These are phyloP conservation scores for Entomobrya multifasciata DNA, from an alignment of 2,888 invertebrate species.

Conservation along the genomic window DNA sequence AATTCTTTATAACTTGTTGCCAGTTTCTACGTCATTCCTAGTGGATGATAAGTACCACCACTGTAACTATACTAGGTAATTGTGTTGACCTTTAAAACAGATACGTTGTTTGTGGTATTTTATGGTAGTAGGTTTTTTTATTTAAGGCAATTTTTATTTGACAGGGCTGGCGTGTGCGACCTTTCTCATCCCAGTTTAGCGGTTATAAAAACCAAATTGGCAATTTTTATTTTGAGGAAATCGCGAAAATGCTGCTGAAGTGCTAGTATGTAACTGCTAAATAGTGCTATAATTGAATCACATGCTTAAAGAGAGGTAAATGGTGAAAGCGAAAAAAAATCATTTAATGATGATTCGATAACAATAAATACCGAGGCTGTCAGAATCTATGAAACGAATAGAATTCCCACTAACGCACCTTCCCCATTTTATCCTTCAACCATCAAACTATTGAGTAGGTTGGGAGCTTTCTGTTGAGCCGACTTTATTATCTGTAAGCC, in stretches of 20 bases:
- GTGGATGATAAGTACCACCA: too few relatives aligned
- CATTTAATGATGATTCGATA: background rate
- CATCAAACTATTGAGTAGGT: conserved; percentile 6
- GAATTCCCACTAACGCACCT: too few relatives aligned
- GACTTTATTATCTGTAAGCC: background rate
- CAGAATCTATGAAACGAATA: background rate
- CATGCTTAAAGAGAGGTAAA: conserved; percentile 6
- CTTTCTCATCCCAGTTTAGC: background rate
- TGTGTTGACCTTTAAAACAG: conserved; percentile 3
- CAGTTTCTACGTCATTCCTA: conserved; percentile 1
- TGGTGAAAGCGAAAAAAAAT: background rate
- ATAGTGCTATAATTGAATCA: conserved; percentile 29
- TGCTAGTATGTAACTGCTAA: background rate
- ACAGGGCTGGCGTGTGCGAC: background rate
- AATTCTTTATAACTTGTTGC: conserved; percentile 27
- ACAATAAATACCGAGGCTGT: background rate
- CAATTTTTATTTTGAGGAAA: background rate
- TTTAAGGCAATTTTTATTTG: too few relatives aligned
- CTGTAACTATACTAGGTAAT: background rate
- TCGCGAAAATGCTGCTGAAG: background rate
- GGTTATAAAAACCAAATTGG: background rate
- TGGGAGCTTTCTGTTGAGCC: background rate
- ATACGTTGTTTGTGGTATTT: too few relatives aligned
- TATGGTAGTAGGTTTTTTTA: too few relatives aligned
- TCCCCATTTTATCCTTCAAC: background rate